Evolutionary conservation across 2,113 vertebrate genomes (phyloP), one percentile per base, ranked within the genome.

Genomic region (Myiopsitta monachus): DNA sequence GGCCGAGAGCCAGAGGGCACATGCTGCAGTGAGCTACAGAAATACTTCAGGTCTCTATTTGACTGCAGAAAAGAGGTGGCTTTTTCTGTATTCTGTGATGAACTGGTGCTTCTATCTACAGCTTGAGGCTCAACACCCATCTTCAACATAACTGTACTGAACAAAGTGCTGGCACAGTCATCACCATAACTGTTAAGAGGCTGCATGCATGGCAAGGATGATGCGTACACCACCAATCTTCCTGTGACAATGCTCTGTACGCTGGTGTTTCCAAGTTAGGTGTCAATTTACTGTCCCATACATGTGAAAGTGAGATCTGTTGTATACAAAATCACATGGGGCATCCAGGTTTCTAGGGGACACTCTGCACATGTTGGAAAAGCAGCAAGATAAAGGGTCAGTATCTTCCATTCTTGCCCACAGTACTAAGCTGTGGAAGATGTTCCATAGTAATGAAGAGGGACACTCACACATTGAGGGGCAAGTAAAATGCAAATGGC

Each of bases 251-350:
- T 33, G 18, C 38, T 54, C 54, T 30, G 9, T 6, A 62, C 3
- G 13, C n/a, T 8, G 36, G 11, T 28, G 7, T 61, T 66, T 64
- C 83, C 30, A 73, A 73, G 44, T 30, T 8, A 61, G 21, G 49
- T 30, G 4, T 4, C 1, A 1, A 67, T 90, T 88, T 72, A 43
- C 23, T 27, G 27, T 52, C 59, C 26, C 33, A 33, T 14, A 17
- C 10, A 17, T 8, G 17, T 39, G 33, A 75, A 52, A n/a, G 44
- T 46, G 28, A 12, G 10, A 43, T n/a, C 39, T 1, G 0, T 3
- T 15, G n/a, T 22, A 33, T 2, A 39, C 7, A 69, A 44, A 77
- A 62, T 7, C 30, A 66, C 22, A 4, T 1, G 4, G 36, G 51
- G 12, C 64, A 77, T 18, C 0, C 6, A 17, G 14, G 33, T 69